These are phyloP conservation scores for Argyrosomus regius DNA, from an alignment of 2,797 vertebrate species.

Conservation along the genomic window DNA sequence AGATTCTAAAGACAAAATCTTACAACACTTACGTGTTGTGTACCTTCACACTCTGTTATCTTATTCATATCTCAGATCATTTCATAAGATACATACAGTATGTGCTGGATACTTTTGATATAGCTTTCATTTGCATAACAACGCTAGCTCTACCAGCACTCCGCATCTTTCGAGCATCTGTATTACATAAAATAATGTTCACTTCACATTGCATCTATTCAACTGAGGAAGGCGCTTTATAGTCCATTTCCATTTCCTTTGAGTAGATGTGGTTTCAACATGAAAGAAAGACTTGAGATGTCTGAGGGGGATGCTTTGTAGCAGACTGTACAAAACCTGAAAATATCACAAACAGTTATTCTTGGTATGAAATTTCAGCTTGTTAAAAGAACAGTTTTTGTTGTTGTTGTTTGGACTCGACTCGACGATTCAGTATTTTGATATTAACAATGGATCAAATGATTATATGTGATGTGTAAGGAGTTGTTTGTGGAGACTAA, in stretches of 20 bases:
- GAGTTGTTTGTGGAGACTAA: background rate
- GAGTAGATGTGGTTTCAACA: conserved; percentile 42
- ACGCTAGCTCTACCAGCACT: background rate
- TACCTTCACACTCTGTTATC: conserved; percentile 1
- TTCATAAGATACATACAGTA: background rate
- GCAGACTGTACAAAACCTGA: conserved; percentile 8
- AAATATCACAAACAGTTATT: background rate
- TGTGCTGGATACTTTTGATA: conserved; percentile 19
- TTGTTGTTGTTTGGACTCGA: background rate
- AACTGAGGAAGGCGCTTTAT: conserved; percentile 23
- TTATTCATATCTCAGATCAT: conserved; percentile 16
- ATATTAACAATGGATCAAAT: background rate
- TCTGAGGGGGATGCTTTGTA: background rate
- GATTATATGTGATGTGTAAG: background rate
- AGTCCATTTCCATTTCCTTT: conserved; percentile 34
- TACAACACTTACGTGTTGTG: background rate
- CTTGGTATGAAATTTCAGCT: background rate
- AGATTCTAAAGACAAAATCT: conserved; percentile 38
- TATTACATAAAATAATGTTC: conserved; percentile 30
- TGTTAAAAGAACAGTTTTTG: background rate
- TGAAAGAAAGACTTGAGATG: conserved; percentile 28
- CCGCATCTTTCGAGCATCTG: background rate
- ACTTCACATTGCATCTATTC: conserved; percentile 48
- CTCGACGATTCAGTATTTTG: too few relatives aligned
- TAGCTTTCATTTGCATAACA: conserved; percentile 52